Base-by-base conservation (phyloP, 2,888 invertebrate species). In the Acronicta aceris region DNA sequence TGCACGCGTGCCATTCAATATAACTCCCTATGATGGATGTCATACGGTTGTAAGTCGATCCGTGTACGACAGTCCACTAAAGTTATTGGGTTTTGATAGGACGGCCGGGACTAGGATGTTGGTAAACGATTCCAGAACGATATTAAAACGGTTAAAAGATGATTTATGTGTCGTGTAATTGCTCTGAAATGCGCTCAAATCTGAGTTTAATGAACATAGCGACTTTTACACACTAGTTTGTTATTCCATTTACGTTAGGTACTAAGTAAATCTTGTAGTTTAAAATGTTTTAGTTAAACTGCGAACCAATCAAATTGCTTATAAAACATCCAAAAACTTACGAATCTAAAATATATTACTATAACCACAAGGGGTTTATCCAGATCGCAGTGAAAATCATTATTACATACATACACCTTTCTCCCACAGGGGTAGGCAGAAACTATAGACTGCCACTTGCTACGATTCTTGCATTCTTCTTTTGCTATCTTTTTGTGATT, bases 71-170 rank as follows among this genome's bases (percentile, higher is more conserved):
- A 53, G 53, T 59, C 58, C 33, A 66, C 47, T 59, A 59, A 76
- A 83, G 76, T 83, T 85, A 85, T 86, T 81, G 77, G 77, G 63
- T 73, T 85, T 86, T 85, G 82, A 85, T 85, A 86, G 86, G 59
- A 76, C 67, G 59, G 72, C 56, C 40, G 58, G 54, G 38, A 41
- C 50, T 42, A 48, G 54, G 57, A 75, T 78, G 59, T 54, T 48
- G 72, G 64, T 64, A 43, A 60, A 74, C 78, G 83, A 72, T 78
- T 68, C 63, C 41, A 56, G 51, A 76, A 72, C 79, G 76, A 74
- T 77, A 77, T 69, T 75, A 64, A 59, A 77, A 75, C 68, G 68
- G 51, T 70, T 54, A 55, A 47, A 16, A 40, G 25, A 74, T 56
- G 43, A 49, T 15, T 61, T 52, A 55, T 43, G 17, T 54, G 8